A percentile compares a stretch with the other conserved stretches of the same genome.
phyloP scores from a whole-genome alignment of 2,888 invertebrate species.

The Tenthredo mesomela region DNA sequence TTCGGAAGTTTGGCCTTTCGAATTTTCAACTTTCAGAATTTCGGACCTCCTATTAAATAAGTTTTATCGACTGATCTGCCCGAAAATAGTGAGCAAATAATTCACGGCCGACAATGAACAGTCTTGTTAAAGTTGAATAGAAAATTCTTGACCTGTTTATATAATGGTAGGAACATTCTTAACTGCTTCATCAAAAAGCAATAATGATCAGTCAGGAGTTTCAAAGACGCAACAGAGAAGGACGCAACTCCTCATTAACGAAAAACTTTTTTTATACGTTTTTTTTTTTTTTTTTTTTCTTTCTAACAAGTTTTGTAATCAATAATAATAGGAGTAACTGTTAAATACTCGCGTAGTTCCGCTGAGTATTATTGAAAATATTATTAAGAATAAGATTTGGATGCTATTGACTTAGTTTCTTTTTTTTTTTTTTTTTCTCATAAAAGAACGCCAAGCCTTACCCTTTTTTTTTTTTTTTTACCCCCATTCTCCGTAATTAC shows the following conservation, averaged over 20 bases:
- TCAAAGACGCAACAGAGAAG: background rate
- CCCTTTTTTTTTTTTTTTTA: background rate
- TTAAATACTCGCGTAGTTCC: background rate
- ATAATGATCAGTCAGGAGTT: background rate
- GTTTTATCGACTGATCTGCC: background rate
- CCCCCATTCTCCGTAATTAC: slow-evolving; percentile 25
- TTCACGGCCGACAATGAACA: background rate
- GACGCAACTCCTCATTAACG: background rate
- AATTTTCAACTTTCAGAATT: too few species aligned
- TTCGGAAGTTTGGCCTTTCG: too few species aligned
- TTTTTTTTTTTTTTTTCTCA: too few species aligned
- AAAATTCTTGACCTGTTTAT: background rate
- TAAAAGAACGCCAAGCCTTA: background rate
- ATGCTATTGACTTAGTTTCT: background rate
- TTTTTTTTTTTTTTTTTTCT: too few species aligned
- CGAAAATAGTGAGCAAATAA: background rate
- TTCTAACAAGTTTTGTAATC: background rate
- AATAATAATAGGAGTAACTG: background rate
- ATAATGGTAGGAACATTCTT: background rate
- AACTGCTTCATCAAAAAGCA: background rate
- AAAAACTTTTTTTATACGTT: background rate
- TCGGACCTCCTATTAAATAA: background rate
- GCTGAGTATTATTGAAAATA: background rate
- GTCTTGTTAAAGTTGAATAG: background rate
- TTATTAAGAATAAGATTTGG: background rate